These are phyloP conservation scores for Caretta caretta DNA, from an alignment of 2,113 vertebrate species.

Conservation along the genomic window DNA sequence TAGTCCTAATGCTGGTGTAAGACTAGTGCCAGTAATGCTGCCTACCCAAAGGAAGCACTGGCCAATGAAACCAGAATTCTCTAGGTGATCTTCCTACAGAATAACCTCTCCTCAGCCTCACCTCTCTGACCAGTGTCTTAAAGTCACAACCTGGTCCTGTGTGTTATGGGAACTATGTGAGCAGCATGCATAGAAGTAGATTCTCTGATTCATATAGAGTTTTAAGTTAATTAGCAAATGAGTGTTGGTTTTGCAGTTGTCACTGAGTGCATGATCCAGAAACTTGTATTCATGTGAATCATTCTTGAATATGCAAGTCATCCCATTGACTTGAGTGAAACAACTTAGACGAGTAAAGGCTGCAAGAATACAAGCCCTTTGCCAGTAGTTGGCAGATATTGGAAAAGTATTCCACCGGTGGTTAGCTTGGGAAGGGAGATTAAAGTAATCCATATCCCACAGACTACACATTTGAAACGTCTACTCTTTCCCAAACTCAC, in stretches of 20 bases:
- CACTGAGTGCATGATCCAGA: constrained; percentile 37
- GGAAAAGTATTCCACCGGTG: constrained; percentile 33
- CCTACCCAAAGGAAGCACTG: not conserved
- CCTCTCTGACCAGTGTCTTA: not conserved
- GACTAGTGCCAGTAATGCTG: not conserved
- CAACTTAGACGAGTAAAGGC: not conserved
- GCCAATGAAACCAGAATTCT: not conserved
- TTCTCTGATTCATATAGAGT: constrained; percentile 37
- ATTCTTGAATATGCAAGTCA: not conserved
- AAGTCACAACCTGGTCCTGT: not conserved
- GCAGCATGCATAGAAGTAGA: not conserved
- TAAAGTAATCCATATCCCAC: constrained; percentile 41
- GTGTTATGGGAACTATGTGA: constrained; percentile 16
- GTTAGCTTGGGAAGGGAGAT: constrained; percentile 14
- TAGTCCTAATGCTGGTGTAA: not conserved
- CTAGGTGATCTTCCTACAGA: not conserved
- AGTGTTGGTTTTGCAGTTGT: constrained; percentile 21
- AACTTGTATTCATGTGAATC: constrained; percentile 32
- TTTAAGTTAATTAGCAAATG: constrained; percentile 60
- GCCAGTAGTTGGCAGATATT: constrained; percentile 43
- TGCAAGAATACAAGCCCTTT: not conserved
- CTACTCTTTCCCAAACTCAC: not conserved
- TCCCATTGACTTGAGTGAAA: constrained; percentile 45
- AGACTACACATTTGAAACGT: rapidly evolving
- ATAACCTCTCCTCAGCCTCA: not conserved